phyloP scores from a whole-genome alignment of 2,888 invertebrate species.

The Metallyticus violacea region DNA sequence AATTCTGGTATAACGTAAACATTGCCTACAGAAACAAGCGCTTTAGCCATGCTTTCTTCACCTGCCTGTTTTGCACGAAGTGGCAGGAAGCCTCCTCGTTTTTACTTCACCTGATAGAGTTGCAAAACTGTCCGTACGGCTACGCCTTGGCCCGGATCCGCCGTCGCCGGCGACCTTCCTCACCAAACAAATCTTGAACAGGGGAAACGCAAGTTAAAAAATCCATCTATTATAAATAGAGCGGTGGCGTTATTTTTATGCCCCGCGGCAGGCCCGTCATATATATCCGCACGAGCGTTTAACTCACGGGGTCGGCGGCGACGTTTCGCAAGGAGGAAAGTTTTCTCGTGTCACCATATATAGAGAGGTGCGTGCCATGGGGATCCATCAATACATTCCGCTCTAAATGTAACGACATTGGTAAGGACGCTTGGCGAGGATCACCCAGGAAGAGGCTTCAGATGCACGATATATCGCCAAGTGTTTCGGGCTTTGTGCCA shows the following conservation, averaged over 20 bases:
- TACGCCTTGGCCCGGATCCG: background rate
- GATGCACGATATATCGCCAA: background rate
- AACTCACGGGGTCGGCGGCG: too few relatives aligned
- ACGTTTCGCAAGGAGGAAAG: background rate
- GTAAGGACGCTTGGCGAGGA: background rate
- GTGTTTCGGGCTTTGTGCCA: background rate
- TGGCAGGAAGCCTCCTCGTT: too few relatives aligned
- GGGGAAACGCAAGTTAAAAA: background rate
- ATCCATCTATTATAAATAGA: background rate
- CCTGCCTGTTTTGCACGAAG: too few relatives aligned
- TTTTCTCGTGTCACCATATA: background rate
- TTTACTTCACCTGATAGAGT: too few relatives aligned
- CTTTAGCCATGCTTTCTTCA: too few relatives aligned
- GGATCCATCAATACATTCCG: background rate
- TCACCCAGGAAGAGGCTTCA: background rate
- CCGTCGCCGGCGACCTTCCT: background rate
- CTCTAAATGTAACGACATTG: background rate
- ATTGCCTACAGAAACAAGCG: too few relatives aligned
- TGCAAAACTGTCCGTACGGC: background rate
- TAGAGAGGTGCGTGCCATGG: background rate
- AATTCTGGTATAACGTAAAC: too few relatives aligned
- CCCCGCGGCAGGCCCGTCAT: background rate
- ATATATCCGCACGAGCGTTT: too few relatives aligned
- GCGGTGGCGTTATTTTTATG: background rate
- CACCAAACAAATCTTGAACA: background rate